A percentile compares a stretch with the other conserved stretches of the same genome.
These are phyloP conservation scores for Syngnathus acus DNA, from an alignment of 2,797 vertebrate species.

Conservation along the genomic window DNA sequence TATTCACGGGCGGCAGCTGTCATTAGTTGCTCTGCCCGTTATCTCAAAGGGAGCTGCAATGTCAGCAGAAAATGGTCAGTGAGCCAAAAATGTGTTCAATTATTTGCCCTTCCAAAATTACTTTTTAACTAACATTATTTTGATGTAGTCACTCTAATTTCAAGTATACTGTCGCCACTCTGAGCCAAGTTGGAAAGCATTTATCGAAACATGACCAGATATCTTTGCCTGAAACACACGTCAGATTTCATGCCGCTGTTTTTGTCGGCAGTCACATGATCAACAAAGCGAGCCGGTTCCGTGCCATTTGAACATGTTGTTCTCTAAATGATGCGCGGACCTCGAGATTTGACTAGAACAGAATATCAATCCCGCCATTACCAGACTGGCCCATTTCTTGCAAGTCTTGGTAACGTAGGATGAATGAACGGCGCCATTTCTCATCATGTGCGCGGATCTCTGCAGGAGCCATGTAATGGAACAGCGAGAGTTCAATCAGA, in stretches of 20 bases:
- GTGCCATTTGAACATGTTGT: too few relatives aligned
- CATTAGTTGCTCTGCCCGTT: conserved; percentile 24
- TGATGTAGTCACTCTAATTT: too few relatives aligned
- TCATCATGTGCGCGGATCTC: neutral
- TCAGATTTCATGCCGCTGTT: too few relatives aligned
- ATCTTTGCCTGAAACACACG: too few relatives aligned
- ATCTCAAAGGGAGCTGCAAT: conserved; percentile 21
- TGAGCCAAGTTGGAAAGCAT: too few relatives aligned
- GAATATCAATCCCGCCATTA: neutral
- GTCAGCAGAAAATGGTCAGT: conserved; percentile 41
- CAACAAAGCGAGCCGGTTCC: too few relatives aligned
- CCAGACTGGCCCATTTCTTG: neutral
- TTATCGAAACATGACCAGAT: too few relatives aligned
- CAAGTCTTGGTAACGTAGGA: neutral
- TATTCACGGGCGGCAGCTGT: conserved; percentile 62
- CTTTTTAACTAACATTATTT: too few relatives aligned
- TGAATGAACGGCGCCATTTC: neutral
- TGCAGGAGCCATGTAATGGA: conserved; percentile 7
- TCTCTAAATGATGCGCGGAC: neutral
- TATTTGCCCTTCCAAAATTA: conserved; percentile 11
- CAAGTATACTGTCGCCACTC: too few relatives aligned
- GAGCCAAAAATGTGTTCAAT: conserved; percentile 39
- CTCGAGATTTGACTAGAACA: neutral
- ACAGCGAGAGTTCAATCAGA: conserved; percentile 27
- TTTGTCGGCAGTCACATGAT: too few relatives aligned